phyloP scores from a whole-genome alignment of 2,888 invertebrate genomes.

The Conchocele bisecta region DNA sequence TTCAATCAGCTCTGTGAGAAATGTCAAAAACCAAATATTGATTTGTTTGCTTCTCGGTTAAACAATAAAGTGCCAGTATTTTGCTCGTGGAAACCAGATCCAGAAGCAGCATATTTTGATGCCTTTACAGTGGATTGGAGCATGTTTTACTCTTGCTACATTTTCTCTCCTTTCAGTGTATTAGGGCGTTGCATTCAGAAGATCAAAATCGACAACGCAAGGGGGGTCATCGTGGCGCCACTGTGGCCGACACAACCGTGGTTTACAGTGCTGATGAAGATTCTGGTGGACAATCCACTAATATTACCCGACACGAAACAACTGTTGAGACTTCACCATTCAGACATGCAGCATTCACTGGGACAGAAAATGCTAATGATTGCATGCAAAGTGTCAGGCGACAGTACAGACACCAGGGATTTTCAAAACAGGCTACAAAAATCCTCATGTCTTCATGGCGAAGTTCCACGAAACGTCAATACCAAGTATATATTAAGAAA shows the following conservation, averaged over 20 bases:
- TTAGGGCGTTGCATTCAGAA: conserved; percentile 36
- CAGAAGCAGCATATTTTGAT: too few species aligned
- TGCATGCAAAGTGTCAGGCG: conserved; percentile 39
- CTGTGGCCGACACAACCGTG: conserved; percentile 38
- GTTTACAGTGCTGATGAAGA: conserved; percentile 14
- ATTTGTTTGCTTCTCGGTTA: too few species aligned
- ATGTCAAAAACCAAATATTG: too few species aligned
- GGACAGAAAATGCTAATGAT: conserved; percentile 20
- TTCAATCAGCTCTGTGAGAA: too few species aligned
- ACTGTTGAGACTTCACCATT: not conserved
- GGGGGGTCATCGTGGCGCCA: conserved; percentile 13
- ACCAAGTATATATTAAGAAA: conserved; percentile 43
- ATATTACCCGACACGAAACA: conserved; percentile 9
- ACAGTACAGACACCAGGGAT: conserved; percentile 20
- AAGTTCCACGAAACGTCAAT: conserved; percentile 43
- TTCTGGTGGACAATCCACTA: conserved; percentile 22
- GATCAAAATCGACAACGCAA: conserved; percentile 11
- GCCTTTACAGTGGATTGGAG: too few species aligned
- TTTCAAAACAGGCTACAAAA: conserved; percentile 25
- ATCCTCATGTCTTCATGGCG: conserved; percentile 52
- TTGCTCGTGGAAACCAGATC: too few species aligned
- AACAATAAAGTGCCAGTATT: too few species aligned
- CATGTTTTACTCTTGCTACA: too few species aligned
- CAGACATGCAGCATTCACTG: conserved; percentile 14
- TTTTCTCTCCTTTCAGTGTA: conserved; percentile 55